Conservation (phyloP, 2,888 invertebrate genomes). For the Sinotaia quadrata region DNA sequence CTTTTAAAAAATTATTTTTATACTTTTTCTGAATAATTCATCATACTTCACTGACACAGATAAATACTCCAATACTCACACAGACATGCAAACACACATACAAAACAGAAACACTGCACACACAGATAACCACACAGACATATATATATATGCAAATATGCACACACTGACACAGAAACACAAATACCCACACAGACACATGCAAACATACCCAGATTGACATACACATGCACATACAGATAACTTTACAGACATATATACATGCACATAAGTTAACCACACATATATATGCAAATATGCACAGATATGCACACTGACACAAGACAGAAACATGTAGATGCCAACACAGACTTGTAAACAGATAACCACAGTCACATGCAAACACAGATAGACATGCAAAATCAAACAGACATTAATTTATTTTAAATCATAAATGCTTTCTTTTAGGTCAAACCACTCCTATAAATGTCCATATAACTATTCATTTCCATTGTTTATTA, state of each 20-base stretch:
- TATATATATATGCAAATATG: background rate
- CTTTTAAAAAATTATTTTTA: too few relatives aligned
- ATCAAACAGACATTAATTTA: slow-evolving; percentile 2
- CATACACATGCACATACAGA: slow-evolving; percentile 1
- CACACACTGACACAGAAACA: slow-evolving; percentile 5
- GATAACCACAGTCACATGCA: background rate
- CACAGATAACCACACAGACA: background rate
- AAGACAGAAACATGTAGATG: background rate
- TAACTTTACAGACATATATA: background rate
- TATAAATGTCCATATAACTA: background rate
- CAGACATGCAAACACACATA: background rate
- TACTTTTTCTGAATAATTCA: too few relatives aligned
- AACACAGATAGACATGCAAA: background rate
- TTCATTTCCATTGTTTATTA: too few relatives aligned
- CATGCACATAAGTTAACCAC: background rate
- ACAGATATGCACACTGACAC: background rate
- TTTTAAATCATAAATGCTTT: background rate
- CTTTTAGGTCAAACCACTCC: background rate
- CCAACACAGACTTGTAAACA: background rate
- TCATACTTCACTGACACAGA: too few relatives aligned
- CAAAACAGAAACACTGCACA: background rate
- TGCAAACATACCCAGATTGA: background rate
- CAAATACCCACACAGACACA: background rate
- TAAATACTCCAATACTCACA: too few relatives aligned
- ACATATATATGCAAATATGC: background rate